Evolutionary conservation across 1,140 invertebrate species (phyloP).

Genomic region (Antheraea pernyi): DNA sequence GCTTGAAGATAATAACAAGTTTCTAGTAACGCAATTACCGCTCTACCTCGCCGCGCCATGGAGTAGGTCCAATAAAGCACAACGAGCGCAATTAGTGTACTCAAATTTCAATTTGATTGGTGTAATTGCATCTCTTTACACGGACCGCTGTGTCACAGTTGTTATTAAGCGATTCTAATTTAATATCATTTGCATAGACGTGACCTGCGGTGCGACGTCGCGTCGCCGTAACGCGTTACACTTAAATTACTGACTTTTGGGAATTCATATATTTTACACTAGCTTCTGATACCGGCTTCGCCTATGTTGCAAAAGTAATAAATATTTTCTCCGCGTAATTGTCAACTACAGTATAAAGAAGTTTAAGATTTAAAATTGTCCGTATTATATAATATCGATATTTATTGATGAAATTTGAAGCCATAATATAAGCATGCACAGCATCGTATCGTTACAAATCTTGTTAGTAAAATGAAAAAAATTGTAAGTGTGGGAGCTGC

Average conservation of each 20-base stretch:
- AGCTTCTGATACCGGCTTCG: background rate
- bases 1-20: background rate
- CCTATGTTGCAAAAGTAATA: no score
- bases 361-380: no score
- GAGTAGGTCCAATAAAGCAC: conserved; percentile 54
- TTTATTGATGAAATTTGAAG: no score
- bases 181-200: conserved; percentile 78
- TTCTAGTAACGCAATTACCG: conserved; percentile 36
- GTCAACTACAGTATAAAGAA: no score
- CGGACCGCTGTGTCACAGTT: conserved; percentile 63
- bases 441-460: no score
- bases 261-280: background rate
- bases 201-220: conserved; percentile 40
- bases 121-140: conserved; percentile 77
- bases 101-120: conserved; percentile 76
- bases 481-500: no score
- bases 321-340: no score
- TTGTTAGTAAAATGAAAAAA: no score
- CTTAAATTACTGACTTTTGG: background rate
- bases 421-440: no score
- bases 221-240: background rate
- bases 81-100: conserved; percentile 68
- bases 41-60: conserved; percentile 44
- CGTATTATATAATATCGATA: no score
- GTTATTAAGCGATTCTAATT: conserved; percentile 77